Conservation (phyloP, 2,797 vertebrate species). For the Acanthornis magna region DNA sequence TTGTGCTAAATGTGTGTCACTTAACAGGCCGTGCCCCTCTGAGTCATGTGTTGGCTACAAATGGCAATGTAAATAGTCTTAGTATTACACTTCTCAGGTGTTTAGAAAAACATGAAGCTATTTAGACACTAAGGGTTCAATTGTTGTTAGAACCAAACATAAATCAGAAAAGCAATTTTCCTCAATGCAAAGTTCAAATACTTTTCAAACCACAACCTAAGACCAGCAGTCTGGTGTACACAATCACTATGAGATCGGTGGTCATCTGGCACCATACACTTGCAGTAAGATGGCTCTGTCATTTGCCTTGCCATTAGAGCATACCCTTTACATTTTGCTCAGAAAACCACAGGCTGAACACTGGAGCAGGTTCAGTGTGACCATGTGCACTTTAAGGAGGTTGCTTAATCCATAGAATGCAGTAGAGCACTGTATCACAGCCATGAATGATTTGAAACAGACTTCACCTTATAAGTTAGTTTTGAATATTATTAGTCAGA, state of each 20-base stretch:
- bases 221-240: neutral
- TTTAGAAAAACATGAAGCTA: neutral
- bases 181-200: neutral
- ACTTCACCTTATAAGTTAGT: neutral
- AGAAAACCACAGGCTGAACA: neutral
- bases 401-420: neutral
- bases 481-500: neutral
- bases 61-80: neutral
- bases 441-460: neutral
- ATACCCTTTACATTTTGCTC: neutral
- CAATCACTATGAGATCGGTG: neutral
- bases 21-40: neutral
- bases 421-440: neutral
- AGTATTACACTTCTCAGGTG: neutral
- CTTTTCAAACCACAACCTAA: neutral
- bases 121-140: neutral
- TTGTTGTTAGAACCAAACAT: neutral
- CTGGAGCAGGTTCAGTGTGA: fast-evolving
- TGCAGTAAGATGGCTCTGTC: neutral
- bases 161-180: neutral
- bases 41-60: neutral
- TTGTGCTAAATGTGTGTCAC: neutral
- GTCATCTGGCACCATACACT: neutral
- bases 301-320: neutral
- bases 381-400: neutral